Evolutionary conservation across 1,140 invertebrate species (phyloP), one percentile per base, ranked within the genome.

Genomic region (Mamestra configurata): DNA sequence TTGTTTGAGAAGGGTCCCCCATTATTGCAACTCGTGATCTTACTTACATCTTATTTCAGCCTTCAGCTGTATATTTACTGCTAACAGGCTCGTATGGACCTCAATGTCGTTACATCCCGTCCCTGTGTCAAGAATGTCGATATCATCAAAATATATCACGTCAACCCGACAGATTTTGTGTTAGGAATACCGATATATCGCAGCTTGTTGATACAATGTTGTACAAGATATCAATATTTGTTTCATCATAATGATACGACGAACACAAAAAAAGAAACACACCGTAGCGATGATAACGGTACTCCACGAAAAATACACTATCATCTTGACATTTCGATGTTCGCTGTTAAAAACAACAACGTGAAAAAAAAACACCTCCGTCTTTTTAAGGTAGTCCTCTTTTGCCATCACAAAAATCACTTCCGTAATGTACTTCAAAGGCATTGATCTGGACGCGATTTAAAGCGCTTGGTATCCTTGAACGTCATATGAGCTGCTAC

Each of bases 1-100:
- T 35, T 70, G 66, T 70, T 70, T 71, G 68, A 71, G 27, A 71
- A 71, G 46, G 68, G 68, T 71, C 43, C 68, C 43, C 68, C 27
- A 71, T 71, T 71, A 71, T 71, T 71, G 68, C 68, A 71, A 18
- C 27, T 53, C 27, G 46, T 18, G 49, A 71, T 51, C 49, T 53
- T 31, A 24, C 27, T 40, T 53, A 71, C 68, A 71, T 71, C 24
- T 71, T 53, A 68, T 68, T 64, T 24, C 31, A 64, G 59, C 43
- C 20, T 51, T 35, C 27, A 11, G 40, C 13, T 71, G 46, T 71
- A 68, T 46, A 70, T 53, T 71, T 53, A 53, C 43, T 71, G 46
- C 13, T 71, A 46, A 71, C 46, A 6, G 43, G 24, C 37, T 71
- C 37, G 68, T 20, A 8, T 20, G 68, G 46, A n/a, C n/a, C 27